Percentiles rank a stretch among this genome's conserved stretches.
These are phyloP conservation scores for Leucozona laternaria DNA, from an alignment of 2,888 invertebrate genomes.

Conservation along the genomic window DNA sequence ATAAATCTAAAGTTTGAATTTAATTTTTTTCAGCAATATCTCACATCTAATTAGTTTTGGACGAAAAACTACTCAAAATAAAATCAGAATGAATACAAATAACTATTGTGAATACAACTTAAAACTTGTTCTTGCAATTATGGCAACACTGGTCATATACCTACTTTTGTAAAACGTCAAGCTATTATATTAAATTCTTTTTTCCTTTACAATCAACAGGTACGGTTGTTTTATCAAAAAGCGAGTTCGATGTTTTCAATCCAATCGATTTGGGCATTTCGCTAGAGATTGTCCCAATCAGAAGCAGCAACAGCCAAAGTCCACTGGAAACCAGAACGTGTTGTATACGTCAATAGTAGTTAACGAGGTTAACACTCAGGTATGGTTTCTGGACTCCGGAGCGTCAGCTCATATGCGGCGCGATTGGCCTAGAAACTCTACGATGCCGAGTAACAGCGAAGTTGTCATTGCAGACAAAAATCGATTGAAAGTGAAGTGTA, in stretches of 20 bases:
- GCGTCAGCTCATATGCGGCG: slow-evolving; percentile 34
- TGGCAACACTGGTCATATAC: no score
- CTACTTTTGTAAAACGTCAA: no score
- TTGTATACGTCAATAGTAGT: not conserved
- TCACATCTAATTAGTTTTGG: no score
- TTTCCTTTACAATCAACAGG: no score
- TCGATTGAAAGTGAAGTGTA: slow-evolving; percentile 7
- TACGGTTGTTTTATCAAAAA: no score
- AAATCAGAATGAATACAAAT: no score
- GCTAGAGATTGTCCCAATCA: slow-evolving; percentile 12
- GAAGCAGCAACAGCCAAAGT: slow-evolving; percentile 4
- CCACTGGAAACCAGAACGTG: not conserved
- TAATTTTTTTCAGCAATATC: no score
- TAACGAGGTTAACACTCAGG: slow-evolving; percentile 21
- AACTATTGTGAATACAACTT: not conserved
- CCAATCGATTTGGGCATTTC: slow-evolving; percentile 24
- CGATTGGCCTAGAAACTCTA: slow-evolving; percentile 27
- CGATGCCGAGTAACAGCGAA: slow-evolving; percentile 22
- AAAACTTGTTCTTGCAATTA: not conserved
- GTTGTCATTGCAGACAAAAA: slow-evolving; percentile 21
- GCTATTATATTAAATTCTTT: no score
- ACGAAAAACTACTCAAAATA: no score
- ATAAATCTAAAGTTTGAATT: no score
- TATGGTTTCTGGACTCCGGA: slow-evolving; percentile 29
- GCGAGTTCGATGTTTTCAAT: slow-evolving; percentile 15